phyloP scores from a whole-genome alignment of 2,113 vertebrate species.

The Pithys albifrons region DNA sequence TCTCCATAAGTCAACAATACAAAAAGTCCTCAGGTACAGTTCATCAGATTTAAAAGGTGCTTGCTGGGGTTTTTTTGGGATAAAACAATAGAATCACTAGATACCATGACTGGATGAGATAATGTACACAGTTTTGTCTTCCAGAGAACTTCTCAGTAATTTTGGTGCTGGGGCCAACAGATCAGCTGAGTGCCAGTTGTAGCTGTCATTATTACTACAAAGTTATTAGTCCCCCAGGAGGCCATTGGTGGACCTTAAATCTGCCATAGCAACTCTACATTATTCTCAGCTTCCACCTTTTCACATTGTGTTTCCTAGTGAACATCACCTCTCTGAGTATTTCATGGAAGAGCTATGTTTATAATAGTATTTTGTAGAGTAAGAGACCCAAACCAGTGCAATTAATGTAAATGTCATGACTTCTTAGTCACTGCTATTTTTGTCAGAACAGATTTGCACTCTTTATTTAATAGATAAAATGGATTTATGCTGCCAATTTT shows the following conservation, averaged over 20 bases:
- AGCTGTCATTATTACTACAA: neutral
- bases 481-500: neutral
- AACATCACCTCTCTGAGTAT: neutral
- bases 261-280: neutral
- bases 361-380: neutral
- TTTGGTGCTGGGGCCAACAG: neutral
- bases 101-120: neutral
- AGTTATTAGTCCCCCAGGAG: neutral
- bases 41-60: neutral
- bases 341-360: neutral
- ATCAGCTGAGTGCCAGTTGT: neutral
- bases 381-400: neutral
- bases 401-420: neutral
- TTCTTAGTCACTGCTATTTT: neutral
- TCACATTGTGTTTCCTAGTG: neutral
- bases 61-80: neutral
- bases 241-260: neutral
- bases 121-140: neutral
- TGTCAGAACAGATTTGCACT: neutral
- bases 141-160: neutral
- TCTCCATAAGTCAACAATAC: neutral
- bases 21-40: fast-evolving
- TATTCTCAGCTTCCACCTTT: neutral
- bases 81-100: neutral
- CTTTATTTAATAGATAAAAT: neutral